phyloP scores from a whole-genome alignment of 2,888 invertebrate genomes.

The Chesias legatella region DNA sequence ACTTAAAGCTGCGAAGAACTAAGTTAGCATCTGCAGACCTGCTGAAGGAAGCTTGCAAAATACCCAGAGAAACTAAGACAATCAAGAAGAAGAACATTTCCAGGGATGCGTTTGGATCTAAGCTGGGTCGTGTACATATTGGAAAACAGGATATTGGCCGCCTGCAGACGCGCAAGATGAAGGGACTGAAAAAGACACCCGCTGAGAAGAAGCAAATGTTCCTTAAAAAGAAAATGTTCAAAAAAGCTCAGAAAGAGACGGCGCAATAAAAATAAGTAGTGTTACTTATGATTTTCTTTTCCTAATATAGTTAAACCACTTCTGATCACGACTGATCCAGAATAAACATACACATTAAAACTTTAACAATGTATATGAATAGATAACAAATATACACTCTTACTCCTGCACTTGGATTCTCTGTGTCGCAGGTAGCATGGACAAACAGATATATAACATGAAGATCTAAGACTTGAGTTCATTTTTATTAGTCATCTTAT shows the following conservation, averaged over 20 bases:
- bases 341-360: too few species aligned
- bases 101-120: slow-evolving; percentile 92
- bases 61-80: slow-evolving; percentile 88
- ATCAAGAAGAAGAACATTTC: slow-evolving; percentile 95
- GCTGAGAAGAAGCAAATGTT: slow-evolving; percentile 83
- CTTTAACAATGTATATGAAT: too few species aligned
- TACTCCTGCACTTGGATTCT: too few species aligned
- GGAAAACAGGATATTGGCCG: slow-evolving; percentile 91
- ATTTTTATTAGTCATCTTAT: too few species aligned
- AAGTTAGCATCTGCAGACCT: slow-evolving; percentile 95
- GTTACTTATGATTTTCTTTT: slow-evolving; percentile 5
- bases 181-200: slow-evolving; percentile 88
- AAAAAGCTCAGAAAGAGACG: slow-evolving; percentile 44
- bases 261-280: slow-evolving; percentile 40
- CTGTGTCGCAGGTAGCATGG: too few species aligned
- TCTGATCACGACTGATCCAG: too few species aligned
- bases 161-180: slow-evolving; percentile 95
- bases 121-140: slow-evolving; percentile 95
- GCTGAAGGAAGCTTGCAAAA: slow-evolving; percentile 89
- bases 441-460: too few species aligned
- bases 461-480: too few species aligned
- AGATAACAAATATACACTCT: too few species aligned
- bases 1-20: slow-evolving; percentile 91
- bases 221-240: slow-evolving; percentile 73
- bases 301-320: too few species aligned